Evolutionary conservation across 2,113 vertebrate genomes (phyloP).

Genomic region (Bufo bufo): DNA sequence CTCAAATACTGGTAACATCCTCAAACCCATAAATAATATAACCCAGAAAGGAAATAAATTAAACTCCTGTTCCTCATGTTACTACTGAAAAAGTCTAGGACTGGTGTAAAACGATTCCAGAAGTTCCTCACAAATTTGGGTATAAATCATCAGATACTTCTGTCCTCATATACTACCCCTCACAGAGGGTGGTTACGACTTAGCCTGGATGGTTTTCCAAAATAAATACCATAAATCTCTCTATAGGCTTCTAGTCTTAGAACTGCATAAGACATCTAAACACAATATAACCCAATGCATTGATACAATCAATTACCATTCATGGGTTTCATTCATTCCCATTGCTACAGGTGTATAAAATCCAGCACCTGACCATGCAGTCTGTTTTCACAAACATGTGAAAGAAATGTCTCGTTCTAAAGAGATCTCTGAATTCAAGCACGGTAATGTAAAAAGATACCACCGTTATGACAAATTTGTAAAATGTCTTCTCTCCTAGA

Average conservation of each 20-base stretch:
- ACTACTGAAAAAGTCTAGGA: neutral
- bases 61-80: neutral
- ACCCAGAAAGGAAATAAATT: neutral
- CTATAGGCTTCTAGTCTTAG: too few species aligned
- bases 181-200: constrained; percentile 20
- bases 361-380: too few species aligned
- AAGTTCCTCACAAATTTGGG: neutral
- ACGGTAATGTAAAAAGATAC: too few species aligned
- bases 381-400: too few species aligned
- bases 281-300: neutral
- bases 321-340: too few species aligned
- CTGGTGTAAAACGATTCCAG: constrained; percentile 23
- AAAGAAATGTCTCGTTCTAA: too few species aligned
- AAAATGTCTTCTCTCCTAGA: too few species aligned
- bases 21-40: neutral
- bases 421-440: too few species aligned
- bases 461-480: too few species aligned
- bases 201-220: neutral
- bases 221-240: constrained; percentile 16
- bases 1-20: neutral
- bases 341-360: too few species aligned
- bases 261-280: neutral
- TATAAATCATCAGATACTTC: constrained; percentile 1
- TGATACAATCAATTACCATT: neutral
- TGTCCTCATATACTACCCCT: constrained; percentile 25